Evolutionary conservation across 2,113 vertebrate species (phyloP), one percentile per base, ranked within the genome.

Genomic region (Eulemur rufifrons): DNA sequence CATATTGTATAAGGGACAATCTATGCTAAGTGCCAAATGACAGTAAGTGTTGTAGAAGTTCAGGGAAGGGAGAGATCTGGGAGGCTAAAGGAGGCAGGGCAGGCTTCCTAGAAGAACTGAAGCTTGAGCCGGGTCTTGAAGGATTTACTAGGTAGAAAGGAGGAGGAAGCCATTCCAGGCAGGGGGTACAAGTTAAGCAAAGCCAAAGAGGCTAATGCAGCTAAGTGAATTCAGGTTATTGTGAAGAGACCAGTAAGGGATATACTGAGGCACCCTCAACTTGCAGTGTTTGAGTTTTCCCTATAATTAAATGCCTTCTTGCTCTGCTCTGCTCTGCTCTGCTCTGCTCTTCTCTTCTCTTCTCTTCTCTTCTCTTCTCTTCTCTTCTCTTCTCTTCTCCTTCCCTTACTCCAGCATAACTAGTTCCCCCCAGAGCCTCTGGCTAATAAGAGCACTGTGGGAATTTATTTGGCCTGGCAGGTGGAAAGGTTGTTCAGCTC

Each of bases 151-250:
- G 9, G n/a, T 50, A 92, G 34, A 64, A 94, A 89, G 37, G 18
- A 92, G 32, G n/a, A 92, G 39, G 56, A 82, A 96, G 37, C 45
- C 69, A 47, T 92, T 78, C 54, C 5, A 88, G 25, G 64, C 37
- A 93, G 15, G 47, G 45, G 7, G 17, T 84, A 73, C 2, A 92
- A 50, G 27, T 52, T 85, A 92, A 80, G 66, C 47, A 86, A 89
- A 89, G 61, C 56, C 21, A 63, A 77, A 47, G 71, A 89, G 45
- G 71, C 37, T 89, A 63, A 81, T 81, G 47, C 59, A 34, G 56
- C 56, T 89, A 95, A 86, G 23, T 86, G 42, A 80, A 74, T 93
- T 93, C 66, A 80, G 86, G 39, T 61, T 85, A 84, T n/a, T 74
- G 25, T 59, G 27, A 84, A 89, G 47, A 73, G 37, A 92, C 5